Base-by-base conservation (phyloP, 2,888 invertebrate species). In the Nymphalis urticae region DNA sequence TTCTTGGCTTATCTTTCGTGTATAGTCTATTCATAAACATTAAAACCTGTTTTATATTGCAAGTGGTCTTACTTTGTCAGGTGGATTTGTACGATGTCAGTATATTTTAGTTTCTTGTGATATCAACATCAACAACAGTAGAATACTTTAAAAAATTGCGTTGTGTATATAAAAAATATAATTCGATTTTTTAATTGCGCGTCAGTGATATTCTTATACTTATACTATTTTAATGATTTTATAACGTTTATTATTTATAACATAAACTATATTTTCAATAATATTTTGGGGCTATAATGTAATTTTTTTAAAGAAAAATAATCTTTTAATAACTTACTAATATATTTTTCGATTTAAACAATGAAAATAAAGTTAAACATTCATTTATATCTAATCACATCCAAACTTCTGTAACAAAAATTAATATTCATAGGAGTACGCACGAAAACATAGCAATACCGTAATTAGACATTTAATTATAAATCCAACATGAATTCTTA, bases 401-500 rank as follows among this genome's bases (percentile, higher is more conserved):
- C 60, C 75, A 75, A 74, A 62, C 75, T 80, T 77, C 80, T 73
- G 76, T 66, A 75, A 79, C 76, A 82, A 80, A 78, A 71, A 66
- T 73, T 67, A 69, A 66, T 64, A 72, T 69, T 70, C 68, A 80
- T 80, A 82, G 50, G 32, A 50, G 13, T 27, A 59, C 69, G 60
- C 61, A 66, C 64, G 64, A 64, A 84, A 87, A 85, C 87, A 84
- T 82, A 84, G 82, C 84, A 82, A 87, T 86, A 86, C 85, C 85
- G 77, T 88, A 89, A 91, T 90, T 87, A 90, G 87, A 82, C 87
- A 88, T 90, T 90, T 88, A 91, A 90, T 90, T 89, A 89, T 90
- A 89, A 91, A 90, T 89, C 87, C 85, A 76, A 80, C 86, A 91
- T 92, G 90, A 92, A 92, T 91, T 90, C 90, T 91, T 92, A 91